A percentile compares a stretch with the other conserved stretches of the same genome.
Evolutionary conservation across 2,888 invertebrate genomes (phyloP).

Genomic region (Schizaphis graminum): DNA sequence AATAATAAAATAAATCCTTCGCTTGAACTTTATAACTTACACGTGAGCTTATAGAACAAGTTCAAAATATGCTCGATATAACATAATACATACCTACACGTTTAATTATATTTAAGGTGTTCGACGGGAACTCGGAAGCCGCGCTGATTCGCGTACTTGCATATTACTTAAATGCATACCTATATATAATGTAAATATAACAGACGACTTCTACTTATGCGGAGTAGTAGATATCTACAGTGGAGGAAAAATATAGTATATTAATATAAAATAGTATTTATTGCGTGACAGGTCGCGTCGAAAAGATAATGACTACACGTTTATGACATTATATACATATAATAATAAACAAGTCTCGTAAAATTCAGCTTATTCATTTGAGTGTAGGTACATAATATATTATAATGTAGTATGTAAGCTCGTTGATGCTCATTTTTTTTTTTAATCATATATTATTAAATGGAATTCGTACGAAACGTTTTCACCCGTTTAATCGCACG

Average conservation of each 20-base stretch:
- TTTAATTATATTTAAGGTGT: no score
- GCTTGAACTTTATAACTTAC: no score
- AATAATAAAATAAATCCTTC: no score
- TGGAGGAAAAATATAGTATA: neutral
- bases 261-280: slow-evolving; percentile 4
- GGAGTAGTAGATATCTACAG: neutral
- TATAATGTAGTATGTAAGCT: neutral
- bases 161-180: no score
- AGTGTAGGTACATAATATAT: neutral
- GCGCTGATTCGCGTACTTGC: no score
- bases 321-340: neutral
- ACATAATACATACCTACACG: no score
- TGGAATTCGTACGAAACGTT: slow-evolving; percentile 10
- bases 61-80: no score
- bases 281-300: slow-evolving; percentile 19
- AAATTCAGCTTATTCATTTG: neutral
- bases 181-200: neutral
- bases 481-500: neutral
- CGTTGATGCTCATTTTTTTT: neutral
- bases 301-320: slow-evolving; percentile 22
- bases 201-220: neutral
- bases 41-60: no score
- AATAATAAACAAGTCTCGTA: neutral
- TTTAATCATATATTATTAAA: neutral
- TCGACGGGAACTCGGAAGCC: no score